These are phyloP conservation scores for Anoura caudifer DNA, from an alignment of 2,113 vertebrate genomes.

Conservation along the genomic window DNA sequence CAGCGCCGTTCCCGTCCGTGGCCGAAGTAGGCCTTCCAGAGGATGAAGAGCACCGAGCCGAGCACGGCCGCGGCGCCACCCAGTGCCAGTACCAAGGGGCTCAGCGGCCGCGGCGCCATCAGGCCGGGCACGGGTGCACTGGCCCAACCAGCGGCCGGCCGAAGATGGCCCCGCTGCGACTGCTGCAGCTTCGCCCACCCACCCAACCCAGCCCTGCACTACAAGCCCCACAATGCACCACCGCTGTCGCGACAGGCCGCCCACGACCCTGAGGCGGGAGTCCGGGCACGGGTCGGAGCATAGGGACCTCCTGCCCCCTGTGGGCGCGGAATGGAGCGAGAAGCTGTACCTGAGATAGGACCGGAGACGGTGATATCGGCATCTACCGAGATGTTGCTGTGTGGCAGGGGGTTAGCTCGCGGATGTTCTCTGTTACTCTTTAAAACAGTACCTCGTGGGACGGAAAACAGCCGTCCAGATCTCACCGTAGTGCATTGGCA, in stretches of 20 bases:
- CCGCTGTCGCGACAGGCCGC: neutral
- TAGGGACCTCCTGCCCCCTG: accelerated
- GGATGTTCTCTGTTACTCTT: neutral
- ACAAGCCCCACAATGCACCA: slow-evolving; percentile 71
- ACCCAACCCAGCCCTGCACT: neutral
- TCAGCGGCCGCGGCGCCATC: slow-evolving; percentile 62
- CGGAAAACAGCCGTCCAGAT: neutral
- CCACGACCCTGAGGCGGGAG: accelerated
- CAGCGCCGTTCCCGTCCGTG: slow-evolving; percentile 75
- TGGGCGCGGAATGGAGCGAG: accelerated
- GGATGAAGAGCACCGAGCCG: slow-evolving; percentile 88
- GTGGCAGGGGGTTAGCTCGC: neutral
- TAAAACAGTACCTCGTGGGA: neutral
- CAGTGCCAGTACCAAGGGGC: slow-evolving; percentile 79
- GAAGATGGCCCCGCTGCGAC: slow-evolving; percentile 55
- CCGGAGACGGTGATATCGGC: accelerated
- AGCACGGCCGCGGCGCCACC: slow-evolving; percentile 86
- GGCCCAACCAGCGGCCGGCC: accelerated
- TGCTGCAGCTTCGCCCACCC: slow-evolving; percentile 59
- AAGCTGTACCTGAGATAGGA: no score
- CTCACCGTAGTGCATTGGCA: neutral
- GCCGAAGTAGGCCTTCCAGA: slow-evolving; percentile 85
- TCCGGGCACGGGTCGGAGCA: accelerated
- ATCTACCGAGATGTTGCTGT: neutral
- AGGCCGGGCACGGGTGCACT: neutral